phyloP scores from a whole-genome alignment of 2,888 invertebrate genomes.

The Lasiommata megera region DNA sequence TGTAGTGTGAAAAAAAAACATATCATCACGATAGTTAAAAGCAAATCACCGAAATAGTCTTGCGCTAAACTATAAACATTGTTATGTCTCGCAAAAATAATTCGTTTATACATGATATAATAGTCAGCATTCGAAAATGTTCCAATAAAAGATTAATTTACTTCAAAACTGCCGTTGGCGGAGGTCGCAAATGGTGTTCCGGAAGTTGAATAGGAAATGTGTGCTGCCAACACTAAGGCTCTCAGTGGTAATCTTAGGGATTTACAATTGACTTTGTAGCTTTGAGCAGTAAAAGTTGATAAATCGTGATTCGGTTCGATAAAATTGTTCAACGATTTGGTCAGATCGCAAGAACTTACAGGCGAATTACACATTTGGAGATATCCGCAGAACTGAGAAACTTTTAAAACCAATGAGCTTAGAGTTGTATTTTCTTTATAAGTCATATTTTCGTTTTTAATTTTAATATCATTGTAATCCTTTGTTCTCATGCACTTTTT shows the following conservation, averaged over 20 bases:
- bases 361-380: neutral
- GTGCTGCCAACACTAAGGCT: constrained; percentile 16
- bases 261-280: constrained; percentile 23
- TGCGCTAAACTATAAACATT: neutral
- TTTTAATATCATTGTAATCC: too few species aligned
- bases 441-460: too few species aligned
- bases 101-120: constrained; percentile 11
- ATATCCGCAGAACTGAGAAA: neutral
- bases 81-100: constrained; percentile 6
- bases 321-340: constrained; percentile 3
- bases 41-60: too few species aligned
- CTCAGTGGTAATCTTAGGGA: constrained; percentile 2
- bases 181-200: constrained; percentile 27
- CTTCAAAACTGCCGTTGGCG: constrained; percentile 25
- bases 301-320: constrained; percentile 7
- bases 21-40: too few species aligned
- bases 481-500: too few species aligned
- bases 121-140: constrained; percentile 17
- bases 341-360: neutral
- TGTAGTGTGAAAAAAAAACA: too few species aligned
- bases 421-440: too few species aligned
- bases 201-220: constrained; percentile 27
- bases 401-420: too few species aligned
- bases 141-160: constrained; percentile 28
- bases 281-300: constrained; percentile 22